These are phyloP conservation scores for Camponotus pennsylvanicus DNA, from an alignment of 1,140 invertebrate genomes.

Conservation along the genomic window DNA sequence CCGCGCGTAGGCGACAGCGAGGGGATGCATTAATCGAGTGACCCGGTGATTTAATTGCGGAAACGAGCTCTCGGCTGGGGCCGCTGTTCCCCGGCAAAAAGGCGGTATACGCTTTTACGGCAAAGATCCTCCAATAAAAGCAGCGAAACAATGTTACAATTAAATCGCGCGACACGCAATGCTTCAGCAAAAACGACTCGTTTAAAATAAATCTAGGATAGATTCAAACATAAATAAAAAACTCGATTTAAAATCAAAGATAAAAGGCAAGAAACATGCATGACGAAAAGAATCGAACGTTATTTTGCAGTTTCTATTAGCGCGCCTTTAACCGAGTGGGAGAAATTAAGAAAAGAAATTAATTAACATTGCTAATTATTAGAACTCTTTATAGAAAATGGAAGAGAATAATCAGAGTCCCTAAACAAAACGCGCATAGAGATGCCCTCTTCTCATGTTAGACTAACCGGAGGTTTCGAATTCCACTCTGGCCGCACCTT, in stretches of 20 bases:
- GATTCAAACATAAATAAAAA: neutral
- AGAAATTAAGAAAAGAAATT: neutral
- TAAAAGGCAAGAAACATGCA: neutral
- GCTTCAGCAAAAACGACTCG: conserved; percentile 9
- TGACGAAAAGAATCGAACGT: neutral
- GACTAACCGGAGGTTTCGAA: neutral
- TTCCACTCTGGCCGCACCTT: neutral
- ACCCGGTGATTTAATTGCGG: conserved; percentile 56
- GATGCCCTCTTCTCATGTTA: neutral
- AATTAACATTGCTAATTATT: too few species aligned
- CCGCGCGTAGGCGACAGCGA: conserved; percentile 44
- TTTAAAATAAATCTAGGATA: neutral
- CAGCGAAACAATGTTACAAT: conserved; percentile 24
- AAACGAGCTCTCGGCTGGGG: conserved; percentile 23
- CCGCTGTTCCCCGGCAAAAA: neutral
- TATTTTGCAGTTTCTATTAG: neutral
- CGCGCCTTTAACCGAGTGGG: neutral
- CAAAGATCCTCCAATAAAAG: neutral
- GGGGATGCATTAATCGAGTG: conserved; percentile 53
- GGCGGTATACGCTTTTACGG: conserved; percentile 32
- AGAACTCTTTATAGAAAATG: too few species aligned
- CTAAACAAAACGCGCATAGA: too few species aligned
- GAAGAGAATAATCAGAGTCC: neutral
- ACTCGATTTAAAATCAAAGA: neutral
- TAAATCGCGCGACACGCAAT: neutral